Evolutionary conservation across 1,140 invertebrate genomes (phyloP).

Genomic region (Battus philenor): DNA sequence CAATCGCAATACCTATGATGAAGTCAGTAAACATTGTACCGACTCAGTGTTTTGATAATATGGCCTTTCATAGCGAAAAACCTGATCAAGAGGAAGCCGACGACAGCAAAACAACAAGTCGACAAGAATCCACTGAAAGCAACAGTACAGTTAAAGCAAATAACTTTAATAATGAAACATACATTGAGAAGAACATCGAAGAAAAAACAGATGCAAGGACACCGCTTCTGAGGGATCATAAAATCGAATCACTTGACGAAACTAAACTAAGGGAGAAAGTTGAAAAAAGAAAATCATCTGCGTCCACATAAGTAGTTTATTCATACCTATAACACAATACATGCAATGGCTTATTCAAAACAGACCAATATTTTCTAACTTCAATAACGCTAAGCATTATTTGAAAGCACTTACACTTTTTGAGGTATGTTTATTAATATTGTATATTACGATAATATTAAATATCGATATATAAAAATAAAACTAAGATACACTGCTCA

Average conservation of each 20-base stretch:
- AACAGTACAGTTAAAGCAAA: conserved; percentile 52
- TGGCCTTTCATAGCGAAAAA: conserved; percentile 63
- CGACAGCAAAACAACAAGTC: conserved; percentile 40
- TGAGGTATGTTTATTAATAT: too few relatives aligned
- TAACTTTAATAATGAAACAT: conserved; percentile 57
- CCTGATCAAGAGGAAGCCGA: conserved; percentile 34
- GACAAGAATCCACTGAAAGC: conserved; percentile 51
- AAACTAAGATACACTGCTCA: too few relatives aligned
- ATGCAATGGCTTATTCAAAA: conserved; percentile 16
- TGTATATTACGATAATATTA: too few relatives aligned
- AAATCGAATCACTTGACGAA: conserved; percentile 68
- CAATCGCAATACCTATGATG: conserved; percentile 71
- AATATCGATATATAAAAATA: too few relatives aligned
- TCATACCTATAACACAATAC: background rate
- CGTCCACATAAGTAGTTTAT: conserved; percentile 53
- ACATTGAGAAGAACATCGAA: conserved; percentile 55
- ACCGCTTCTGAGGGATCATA: conserved; percentile 60
- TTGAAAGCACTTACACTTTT: too few relatives aligned
- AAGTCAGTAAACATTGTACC: conserved; percentile 68
- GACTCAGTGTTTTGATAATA: conserved; percentile 71
- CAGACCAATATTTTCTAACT: conserved; percentile 14
- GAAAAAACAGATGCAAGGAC: conserved; percentile 64
- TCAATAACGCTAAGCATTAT: conserved; percentile 49
- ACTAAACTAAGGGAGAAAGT: conserved; percentile 62
- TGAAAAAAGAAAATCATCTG: conserved; percentile 67